phyloP scores from a whole-genome alignment of 30 jellyfish, hydroid and myxozoan species.

The Euphysa ruthae region DNA sequence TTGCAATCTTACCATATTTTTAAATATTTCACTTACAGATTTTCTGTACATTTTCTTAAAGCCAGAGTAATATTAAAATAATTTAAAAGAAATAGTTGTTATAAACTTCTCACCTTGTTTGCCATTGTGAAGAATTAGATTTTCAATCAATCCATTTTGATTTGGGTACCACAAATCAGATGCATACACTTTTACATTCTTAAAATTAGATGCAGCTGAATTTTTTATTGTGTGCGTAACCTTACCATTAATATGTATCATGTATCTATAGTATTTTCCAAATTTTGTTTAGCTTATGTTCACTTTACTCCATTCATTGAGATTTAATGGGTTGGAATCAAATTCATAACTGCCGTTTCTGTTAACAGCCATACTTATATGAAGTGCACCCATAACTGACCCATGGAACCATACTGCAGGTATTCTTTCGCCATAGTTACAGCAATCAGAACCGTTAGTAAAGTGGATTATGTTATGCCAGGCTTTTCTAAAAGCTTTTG shows the following conservation, averaged over 20 bases:
- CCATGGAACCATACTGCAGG: constrained; percentile 16
- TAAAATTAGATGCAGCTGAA: not conserved
- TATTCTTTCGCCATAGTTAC: not conserved
- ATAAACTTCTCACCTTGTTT: too few species aligned
- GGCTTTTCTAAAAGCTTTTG: not conserved
- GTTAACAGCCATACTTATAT: not conserved
- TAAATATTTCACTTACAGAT: too few species aligned
- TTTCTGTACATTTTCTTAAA: too few species aligned
- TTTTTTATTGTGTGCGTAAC: not conserved
- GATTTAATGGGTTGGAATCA: not conserved
- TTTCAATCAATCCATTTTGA: not conserved
- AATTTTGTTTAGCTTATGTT: not conserved
- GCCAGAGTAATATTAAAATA: too few species aligned
- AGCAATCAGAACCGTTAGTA: not conserved
- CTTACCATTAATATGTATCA: not conserved
- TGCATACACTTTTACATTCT: not conserved
- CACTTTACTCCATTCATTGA: not conserved
- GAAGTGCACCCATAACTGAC: not conserved
- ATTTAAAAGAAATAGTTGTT: too few species aligned
- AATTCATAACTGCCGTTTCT: not conserved
- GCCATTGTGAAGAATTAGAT: not conserved
- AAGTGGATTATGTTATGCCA: constrained; percentile 1
- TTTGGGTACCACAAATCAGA: not conserved
- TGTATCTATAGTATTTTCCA: not conserved
- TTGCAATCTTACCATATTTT: too few species aligned